Evolutionary conservation across 2,888 invertebrate genomes (phyloP).

Genomic region (Exocentrus adspersus): DNA sequence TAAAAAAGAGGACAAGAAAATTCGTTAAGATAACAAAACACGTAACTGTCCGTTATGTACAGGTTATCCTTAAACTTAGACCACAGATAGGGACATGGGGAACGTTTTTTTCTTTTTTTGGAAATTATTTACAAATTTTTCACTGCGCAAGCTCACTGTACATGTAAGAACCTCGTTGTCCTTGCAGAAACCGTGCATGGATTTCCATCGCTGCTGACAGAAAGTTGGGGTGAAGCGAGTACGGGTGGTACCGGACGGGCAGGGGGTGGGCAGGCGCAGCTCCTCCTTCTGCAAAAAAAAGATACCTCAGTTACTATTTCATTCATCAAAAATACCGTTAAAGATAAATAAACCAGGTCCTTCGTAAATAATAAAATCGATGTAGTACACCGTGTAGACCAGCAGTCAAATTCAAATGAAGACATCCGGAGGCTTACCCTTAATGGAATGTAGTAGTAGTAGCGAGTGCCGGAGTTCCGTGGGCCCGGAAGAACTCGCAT

Average conservation of each 20-base stretch:
- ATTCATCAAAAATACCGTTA: no score
- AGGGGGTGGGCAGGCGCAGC: slow-evolving; percentile 32
- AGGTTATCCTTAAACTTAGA: slow-evolving; percentile 16
- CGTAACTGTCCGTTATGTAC: not conserved
- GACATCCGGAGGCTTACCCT: slow-evolving; percentile 57
- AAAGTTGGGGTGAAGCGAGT: slow-evolving; percentile 42
- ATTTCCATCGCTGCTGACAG: slow-evolving; percentile 47
- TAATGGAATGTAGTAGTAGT: slow-evolving; percentile 60
- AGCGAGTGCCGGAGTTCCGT: slow-evolving; percentile 50
- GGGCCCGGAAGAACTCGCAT: slow-evolving; percentile 60
- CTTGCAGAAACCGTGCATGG: slow-evolving; percentile 50
- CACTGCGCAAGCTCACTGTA: slow-evolving; percentile 48
- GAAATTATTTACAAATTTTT: slow-evolving; percentile 31
- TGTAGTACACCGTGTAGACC: slow-evolving; percentile 32
- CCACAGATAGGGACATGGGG: slow-evolving; percentile 23
- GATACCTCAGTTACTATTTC: no score
- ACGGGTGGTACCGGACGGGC: slow-evolving; percentile 36
- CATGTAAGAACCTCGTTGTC: slow-evolving; percentile 51
- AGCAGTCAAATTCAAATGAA: slow-evolving; percentile 54
- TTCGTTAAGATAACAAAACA: not conserved
- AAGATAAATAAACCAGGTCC: not conserved
- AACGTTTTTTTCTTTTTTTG: slow-evolving; percentile 8
- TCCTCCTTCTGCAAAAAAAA: slow-evolving; percentile 38
- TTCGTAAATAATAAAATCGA: slow-evolving; percentile 14
- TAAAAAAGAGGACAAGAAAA: not conserved